Percentiles rank a stretch among this genome's conserved stretches.
phyloP scores from a whole-genome alignment of 2,797 vertebrate genomes.

The Coranthus polyacanthus region DNA sequence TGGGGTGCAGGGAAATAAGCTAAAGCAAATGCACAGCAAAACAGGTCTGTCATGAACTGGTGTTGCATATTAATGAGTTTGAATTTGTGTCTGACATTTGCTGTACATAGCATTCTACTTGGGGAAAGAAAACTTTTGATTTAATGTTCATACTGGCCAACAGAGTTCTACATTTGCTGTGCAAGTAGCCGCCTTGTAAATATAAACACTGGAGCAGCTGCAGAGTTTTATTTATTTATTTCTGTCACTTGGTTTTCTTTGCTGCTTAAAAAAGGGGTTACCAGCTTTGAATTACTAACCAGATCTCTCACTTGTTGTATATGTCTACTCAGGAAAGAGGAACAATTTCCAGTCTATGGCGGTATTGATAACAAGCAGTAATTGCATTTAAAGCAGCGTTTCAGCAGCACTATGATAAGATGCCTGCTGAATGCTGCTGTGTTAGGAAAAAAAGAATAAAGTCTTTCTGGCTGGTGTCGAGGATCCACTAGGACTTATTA shows the following conservation, averaged over 20 bases:
- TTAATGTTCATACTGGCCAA: conserved; percentile 52
- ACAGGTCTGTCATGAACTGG: conserved; percentile 25
- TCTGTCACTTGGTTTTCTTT: conserved; percentile 47
- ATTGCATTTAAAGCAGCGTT: conserved; percentile 32
- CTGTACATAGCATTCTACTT: conserved; percentile 35
- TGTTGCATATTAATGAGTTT: conserved; percentile 50
- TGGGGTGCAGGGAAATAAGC: conserved; percentile 51
- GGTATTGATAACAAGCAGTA: conserved; percentile 36
- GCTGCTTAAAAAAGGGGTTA: conserved; percentile 27
- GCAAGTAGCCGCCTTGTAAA: conserved; percentile 29
- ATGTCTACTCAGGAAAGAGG: conserved; percentile 27
- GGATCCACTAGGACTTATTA: conserved; percentile 3
- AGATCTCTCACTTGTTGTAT: conserved; percentile 1
- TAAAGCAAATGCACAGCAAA: conserved; percentile 32
- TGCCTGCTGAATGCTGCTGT: conserved; percentile 14
- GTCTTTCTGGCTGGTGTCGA: conserved; percentile 4
- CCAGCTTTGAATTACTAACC: conserved; percentile 38
- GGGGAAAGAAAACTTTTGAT: conserved; percentile 67
- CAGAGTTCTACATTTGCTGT: conserved; percentile 27
- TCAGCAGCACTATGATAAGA: conserved; percentile 20
- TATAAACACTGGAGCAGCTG: conserved; percentile 49
- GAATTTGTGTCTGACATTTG: conserved; percentile 57
- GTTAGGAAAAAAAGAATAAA: background rate
- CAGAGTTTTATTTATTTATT: conserved; percentile 30
- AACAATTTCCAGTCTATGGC: conserved; percentile 24